A percentile compares a stretch with the other conserved stretches of the same genome.
phyloP scores from a whole-genome alignment of 2,888 invertebrate species.

The Drosophila paranaensis region DNA sequence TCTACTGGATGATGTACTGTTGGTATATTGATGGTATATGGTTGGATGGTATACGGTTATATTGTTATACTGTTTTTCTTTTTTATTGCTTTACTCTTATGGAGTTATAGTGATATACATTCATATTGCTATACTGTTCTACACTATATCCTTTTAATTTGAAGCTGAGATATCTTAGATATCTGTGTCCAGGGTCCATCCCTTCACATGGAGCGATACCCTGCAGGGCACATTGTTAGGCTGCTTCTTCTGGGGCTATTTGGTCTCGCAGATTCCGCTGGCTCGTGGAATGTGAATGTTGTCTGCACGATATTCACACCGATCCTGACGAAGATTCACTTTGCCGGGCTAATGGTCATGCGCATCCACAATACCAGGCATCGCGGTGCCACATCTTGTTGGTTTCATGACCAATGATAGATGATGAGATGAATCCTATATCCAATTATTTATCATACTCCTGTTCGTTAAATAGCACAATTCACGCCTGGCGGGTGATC shows the following conservation, averaged over 20 bases:
- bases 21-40: too few species aligned
- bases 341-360: not conserved
- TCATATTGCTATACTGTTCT: too few species aligned
- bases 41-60: not conserved
- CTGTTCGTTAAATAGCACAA: slow-evolving; percentile 86
- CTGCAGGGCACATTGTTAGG: not conserved
- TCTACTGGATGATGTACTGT: not conserved
- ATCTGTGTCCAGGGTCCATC: not conserved
- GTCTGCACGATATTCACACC: not conserved
- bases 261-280: not conserved
- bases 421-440: not conserved
- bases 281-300: not conserved
- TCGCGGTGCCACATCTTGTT: slow-evolving; percentile 90
- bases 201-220: not conserved
- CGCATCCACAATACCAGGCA: slow-evolving; percentile 89
- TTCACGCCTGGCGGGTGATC: slow-evolving; percentile 91
- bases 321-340: not conserved
- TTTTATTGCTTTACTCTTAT: too few species aligned
- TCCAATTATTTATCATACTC: not conserved
- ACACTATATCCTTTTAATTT: not conserved
- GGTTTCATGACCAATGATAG: slow-evolving; percentile 89
- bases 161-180: not conserved
- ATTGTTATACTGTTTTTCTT: not conserved
- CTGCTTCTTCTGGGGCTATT: slow-evolving; percentile 6
- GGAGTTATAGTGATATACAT: not conserved